These are phyloP conservation scores for Tarsius wallacei DNA, from an alignment of 2,797 vertebrate species.

Conservation along the genomic window DNA sequence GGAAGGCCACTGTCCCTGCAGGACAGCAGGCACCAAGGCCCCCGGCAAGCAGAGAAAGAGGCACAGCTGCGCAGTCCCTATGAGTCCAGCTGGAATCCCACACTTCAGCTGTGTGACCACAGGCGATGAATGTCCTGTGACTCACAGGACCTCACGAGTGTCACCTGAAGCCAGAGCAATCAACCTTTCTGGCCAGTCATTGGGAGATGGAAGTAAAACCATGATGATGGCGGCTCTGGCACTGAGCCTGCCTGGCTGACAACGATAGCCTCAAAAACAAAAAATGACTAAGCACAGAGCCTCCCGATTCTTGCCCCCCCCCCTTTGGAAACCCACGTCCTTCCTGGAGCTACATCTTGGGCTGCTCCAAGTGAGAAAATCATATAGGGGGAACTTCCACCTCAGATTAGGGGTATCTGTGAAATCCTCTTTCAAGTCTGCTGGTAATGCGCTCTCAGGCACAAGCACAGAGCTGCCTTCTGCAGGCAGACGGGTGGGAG, in stretches of 20 bases:
- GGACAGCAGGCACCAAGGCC: background rate
- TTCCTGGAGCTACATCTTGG: fast-evolving
- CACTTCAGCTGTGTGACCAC: background rate
- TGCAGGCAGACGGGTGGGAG: slow-evolving; percentile 15
- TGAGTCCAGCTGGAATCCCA: background rate
- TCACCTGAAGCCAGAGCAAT: background rate
- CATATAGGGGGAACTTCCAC: background rate
- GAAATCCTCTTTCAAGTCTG: background rate
- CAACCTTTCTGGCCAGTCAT: fast-evolving
- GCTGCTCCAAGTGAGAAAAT: background rate
- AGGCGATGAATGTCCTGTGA: background rate
- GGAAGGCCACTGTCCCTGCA: background rate
- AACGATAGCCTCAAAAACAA: background rate
- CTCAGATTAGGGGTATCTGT: background rate
- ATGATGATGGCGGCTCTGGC: background rate
- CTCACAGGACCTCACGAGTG: fast-evolving
- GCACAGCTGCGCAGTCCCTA: background rate
- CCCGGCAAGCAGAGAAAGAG: background rate
- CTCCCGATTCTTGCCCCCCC: background rate
- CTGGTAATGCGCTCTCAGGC: fast-evolving
- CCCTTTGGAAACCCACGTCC: background rate
- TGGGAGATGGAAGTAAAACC: background rate
- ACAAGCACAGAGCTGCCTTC: background rate
- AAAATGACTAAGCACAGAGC: background rate
- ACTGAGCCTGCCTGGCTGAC: background rate